Evolutionary conservation across 2,113 vertebrate genomes (phyloP), one percentile per base, ranked within the genome.

Genomic region (Anoura caudifer): DNA sequence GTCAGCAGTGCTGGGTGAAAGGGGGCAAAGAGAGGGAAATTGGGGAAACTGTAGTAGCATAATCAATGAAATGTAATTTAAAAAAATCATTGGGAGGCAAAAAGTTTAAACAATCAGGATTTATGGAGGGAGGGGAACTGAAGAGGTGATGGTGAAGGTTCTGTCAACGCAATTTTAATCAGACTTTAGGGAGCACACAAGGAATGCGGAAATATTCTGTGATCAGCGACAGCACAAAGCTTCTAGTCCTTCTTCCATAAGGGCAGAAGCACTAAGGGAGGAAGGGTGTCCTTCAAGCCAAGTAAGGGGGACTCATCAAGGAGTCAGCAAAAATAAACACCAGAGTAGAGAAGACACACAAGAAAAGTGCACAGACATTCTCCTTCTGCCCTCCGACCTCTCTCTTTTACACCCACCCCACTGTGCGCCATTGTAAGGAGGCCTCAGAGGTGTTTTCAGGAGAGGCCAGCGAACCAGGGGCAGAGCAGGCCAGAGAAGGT

Each of bases 401-500:
- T 41, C 24, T 2, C 22, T 65, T 65, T 33, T 65, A 75, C 28
- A 15, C 12, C 24, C 28, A 15, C 12, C 24, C 1, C 4, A 16
- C 4, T 52, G 72, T 50, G 8, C 17, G 3, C 4, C 69, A 31
- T 13, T 54, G 19, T 11, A 79, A 80, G 93, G 17, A 1, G 52
- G 12, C 45, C 59, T 94, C 61, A 19, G 50, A n/a, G 88, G 59
- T 4, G 28, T 0, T 77, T 43, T n/a, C 65, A 89, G 11, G 2
- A 41, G 11, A 4, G 3, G 14, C 1, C 14, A 41, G 3, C 2
- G 8, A 67, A n/a, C 41, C 15, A 47, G 20, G 14, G 11, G 3
- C 16, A 12, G 59, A 36, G 22, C 22, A 41, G 4, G 8, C 17
- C 73, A 52, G 10, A 12, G 47, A 20, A 67, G 33, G 11, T 6